These are phyloP conservation scores for Andrena marginata DNA, from an alignment of 2,888 invertebrate genomes.

Conservation along the genomic window DNA sequence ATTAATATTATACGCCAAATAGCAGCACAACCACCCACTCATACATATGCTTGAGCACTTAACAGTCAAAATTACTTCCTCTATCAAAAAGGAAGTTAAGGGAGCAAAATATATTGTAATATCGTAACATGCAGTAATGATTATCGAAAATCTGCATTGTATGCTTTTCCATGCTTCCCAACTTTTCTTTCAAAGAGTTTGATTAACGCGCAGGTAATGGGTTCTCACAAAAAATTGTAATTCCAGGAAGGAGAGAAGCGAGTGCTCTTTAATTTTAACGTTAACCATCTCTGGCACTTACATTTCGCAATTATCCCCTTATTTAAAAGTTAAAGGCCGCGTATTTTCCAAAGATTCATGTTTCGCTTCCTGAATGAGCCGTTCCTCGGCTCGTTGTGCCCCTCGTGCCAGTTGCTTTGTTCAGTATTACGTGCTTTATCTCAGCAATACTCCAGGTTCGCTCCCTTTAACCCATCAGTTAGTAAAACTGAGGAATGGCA, in stretches of 20 bases:
- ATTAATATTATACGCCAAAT: not conserved
- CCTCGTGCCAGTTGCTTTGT: constrained; percentile 3
- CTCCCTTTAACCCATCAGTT: constrained; percentile 30
- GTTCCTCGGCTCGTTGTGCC: constrained; percentile 9
- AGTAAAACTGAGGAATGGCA: not conserved
- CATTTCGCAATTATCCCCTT: not conserved
- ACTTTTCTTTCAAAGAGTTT: constrained; percentile 2
- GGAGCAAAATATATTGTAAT: constrained; percentile 1
- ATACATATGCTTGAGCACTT: no score
- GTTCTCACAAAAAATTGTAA: not conserved
- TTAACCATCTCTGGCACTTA: no score
- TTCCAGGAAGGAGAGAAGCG: not conserved
- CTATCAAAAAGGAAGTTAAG: constrained; percentile 19
- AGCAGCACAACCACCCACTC: no score
- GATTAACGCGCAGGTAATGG: not conserved
- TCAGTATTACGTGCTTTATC: not conserved
- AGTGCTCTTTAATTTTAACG: not conserved
- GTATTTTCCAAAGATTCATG: not conserved
- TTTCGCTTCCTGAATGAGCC: not conserved
- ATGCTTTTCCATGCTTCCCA: no score
- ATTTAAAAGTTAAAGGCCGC: constrained; percentile 11
- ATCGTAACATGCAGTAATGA: not conserved
- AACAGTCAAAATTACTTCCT: no score
- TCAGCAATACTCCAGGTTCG: not conserved
- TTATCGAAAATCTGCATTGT: constrained; percentile 18